A percentile compares a stretch with the other conserved stretches of the same genome.
phyloP scores from a whole-genome alignment of 1,140 invertebrate genomes.

The Achroia grisella region DNA sequence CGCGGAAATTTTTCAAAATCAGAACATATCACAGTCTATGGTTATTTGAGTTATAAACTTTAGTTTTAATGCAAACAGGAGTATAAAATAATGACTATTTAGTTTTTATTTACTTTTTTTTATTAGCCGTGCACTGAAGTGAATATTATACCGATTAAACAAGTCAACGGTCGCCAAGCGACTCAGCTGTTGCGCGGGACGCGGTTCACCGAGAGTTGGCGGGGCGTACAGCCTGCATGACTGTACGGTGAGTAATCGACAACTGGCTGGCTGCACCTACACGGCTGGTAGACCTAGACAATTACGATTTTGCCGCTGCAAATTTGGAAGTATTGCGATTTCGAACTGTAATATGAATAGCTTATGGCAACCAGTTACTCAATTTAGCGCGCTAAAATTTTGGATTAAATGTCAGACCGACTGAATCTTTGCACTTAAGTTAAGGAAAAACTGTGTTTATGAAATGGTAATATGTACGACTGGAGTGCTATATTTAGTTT shows the following conservation, averaged over 20 bases:
- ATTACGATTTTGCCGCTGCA: background rate
- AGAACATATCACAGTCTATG: conserved; percentile 5
- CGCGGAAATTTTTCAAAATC: conserved; percentile 11
- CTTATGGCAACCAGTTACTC: too few relatives aligned
- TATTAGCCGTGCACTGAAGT: conserved; percentile 4
- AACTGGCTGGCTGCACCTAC: conserved; percentile 37
- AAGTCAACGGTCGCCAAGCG: conserved; percentile 49
- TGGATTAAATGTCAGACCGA: too few relatives aligned
- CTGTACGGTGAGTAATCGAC: conserved; percentile 51
- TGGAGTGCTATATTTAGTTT: background rate
- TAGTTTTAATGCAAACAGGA: conserved; percentile 12
- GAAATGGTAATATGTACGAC: background rate
- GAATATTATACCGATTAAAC: conserved; percentile 47
- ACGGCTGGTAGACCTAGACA: conserved; percentile 18
- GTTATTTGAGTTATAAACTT: background rate
- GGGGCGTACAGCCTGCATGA: conserved; percentile 41
- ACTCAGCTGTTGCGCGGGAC: conserved; percentile 35
- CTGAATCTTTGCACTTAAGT: background rate
- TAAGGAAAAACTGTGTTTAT: background rate
- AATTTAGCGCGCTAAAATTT: too few relatives aligned
- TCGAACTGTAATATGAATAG: too few relatives aligned
- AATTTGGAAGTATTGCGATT: too few relatives aligned
- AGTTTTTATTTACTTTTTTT: background rate
- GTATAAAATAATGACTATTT: background rate
- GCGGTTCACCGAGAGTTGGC: conserved; percentile 36